These are phyloP conservation scores for Ictalurus punctatus DNA, from an alignment of 2,113 vertebrate species.

Conservation along the genomic window DNA sequence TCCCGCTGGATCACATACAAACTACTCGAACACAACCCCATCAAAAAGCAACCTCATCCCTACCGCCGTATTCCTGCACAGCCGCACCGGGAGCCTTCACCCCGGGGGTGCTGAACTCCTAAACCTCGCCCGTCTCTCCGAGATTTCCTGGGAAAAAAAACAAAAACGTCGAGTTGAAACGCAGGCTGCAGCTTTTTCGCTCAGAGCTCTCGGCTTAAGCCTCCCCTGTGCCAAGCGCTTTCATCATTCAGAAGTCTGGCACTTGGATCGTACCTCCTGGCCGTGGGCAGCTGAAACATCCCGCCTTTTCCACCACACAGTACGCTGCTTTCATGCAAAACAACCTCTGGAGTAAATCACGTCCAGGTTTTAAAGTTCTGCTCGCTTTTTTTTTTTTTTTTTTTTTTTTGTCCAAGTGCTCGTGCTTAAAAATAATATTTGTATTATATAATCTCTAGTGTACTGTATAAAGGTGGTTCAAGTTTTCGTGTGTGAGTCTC, in stretches of 20 bases:
- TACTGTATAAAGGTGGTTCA: slow-evolving; percentile 24
- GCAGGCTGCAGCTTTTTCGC: slow-evolving; percentile 72
- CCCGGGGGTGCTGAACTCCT: slow-evolving; percentile 68
- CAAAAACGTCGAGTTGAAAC: slow-evolving; percentile 72
- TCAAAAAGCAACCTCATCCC: slow-evolving; percentile 54
- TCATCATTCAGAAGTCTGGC: slow-evolving; percentile 76
- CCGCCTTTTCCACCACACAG: slow-evolving; percentile 66
- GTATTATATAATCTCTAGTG: slow-evolving; percentile 73
- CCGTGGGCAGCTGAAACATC: slow-evolving; percentile 71
- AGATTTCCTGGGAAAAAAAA: slow-evolving; percentile 64
- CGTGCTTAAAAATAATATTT: slow-evolving; percentile 65
- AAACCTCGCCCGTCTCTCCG: slow-evolving; percentile 61
- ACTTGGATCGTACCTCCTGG: slow-evolving; percentile 75
- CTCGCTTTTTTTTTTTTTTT: slow-evolving; percentile 9
- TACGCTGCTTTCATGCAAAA: slow-evolving; percentile 69
- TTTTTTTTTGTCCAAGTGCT: slow-evolving; percentile 42
- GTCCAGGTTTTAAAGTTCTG: slow-evolving; percentile 60
- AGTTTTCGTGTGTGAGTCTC: slow-evolving; percentile 57
- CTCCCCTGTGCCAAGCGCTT: slow-evolving; percentile 76
- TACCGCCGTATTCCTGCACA: slow-evolving; percentile 64
- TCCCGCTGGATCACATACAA: slow-evolving; percentile 44
- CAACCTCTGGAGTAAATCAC: slow-evolving; percentile 71
- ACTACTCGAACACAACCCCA: slow-evolving; percentile 45
- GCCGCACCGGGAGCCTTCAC: slow-evolving; percentile 66
- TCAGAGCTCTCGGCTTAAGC: slow-evolving; percentile 73